Evolutionary conservation across 2,113 vertebrate genomes (phyloP).

Genomic region (Aepyceros melampus): DNA sequence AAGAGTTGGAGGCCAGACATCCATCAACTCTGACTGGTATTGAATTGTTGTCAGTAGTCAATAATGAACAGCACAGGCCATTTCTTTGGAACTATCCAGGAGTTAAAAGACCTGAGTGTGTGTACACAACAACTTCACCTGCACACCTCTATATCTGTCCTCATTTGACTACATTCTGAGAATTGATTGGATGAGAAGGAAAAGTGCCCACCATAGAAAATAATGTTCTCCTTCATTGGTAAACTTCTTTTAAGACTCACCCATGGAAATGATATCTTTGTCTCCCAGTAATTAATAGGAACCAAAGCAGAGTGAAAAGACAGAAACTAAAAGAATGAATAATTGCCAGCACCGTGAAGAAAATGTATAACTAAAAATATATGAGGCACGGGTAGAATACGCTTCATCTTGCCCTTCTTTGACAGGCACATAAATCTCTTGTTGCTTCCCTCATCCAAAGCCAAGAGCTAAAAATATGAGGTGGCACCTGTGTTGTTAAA

Average conservation of each 20-base stretch:
- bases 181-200: background rate
- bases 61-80: fast-evolving
- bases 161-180: background rate
- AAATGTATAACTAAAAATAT: constrained; percentile 4
- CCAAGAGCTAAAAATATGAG: constrained; percentile 22
- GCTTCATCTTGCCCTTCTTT: background rate
- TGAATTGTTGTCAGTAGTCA: fast-evolving
- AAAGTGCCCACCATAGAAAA: background rate
- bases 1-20: background rate
- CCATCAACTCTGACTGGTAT: fast-evolving
- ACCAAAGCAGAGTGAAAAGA: background rate
- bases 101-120: fast-evolving
- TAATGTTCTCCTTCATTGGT: background rate
- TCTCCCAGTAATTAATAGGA: background rate
- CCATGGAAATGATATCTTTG: background rate
- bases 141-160: fast-evolving
- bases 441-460: background rate
- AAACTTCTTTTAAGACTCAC: background rate
- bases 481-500: constrained; percentile 22
- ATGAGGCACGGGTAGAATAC: background rate
- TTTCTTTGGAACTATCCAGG: fast-evolving
- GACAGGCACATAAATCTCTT: constrained; percentile 55
- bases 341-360: background rate
- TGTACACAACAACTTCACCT: background rate
- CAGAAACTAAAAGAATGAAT: background rate